Evolutionary conservation across 92 coral and sea anemone genomes (phyloP), one percentile per base, ranked within the genome.

Genomic region (Desmophyllum pertusum): DNA sequence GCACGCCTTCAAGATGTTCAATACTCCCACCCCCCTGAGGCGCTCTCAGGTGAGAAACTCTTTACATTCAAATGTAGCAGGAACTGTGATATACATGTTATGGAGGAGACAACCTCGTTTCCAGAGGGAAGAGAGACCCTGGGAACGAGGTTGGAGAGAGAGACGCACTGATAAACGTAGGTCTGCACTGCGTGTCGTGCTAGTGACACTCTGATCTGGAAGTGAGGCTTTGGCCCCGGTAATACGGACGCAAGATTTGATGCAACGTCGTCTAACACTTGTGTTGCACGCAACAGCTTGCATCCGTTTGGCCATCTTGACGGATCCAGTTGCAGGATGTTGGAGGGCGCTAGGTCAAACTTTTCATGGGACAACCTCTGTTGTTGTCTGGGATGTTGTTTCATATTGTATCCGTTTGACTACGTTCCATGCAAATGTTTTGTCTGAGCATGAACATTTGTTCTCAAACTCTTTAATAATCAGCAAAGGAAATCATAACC

Each of bases 1-100:
- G 35, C 98, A 91, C 80, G 94, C 98, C 38, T 95, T 95, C 70
- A 88, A 83, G 46, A 74, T 89, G 55, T 95, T 95, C 85, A 90
- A 93, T 68, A 91, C 98, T 10, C 97, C 97, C 5, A 95, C 97
- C 2, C 98, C 98, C 4, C 35, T 95, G 36, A 86, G 98, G 21
- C 81, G 75, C 13, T 86, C 95, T 18, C 86, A 95, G 95, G 98
- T 95, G 57, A 61, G 64, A 0, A 59, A 59, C 53, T 48, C 53
- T 2, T 48, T 0, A 0, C 19, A 48, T 48, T 48, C 53, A 13
- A 48, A 48, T 14, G 9, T 48, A 48, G 53, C 19, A 10, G 52
- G n/a, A n/a, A n/a, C n/a, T n/a, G n/a, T n/a, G n/a, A n/a, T n/a
- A n/a, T n/a, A n/a, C n/a, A n/a, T n/a, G n/a, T n/a, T n/a, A n/a